Percentiles rank a stretch among this genome's conserved stretches.
phyloP scores from a whole-genome alignment of 2,113 vertebrate species.

The Caracal caracal region DNA sequence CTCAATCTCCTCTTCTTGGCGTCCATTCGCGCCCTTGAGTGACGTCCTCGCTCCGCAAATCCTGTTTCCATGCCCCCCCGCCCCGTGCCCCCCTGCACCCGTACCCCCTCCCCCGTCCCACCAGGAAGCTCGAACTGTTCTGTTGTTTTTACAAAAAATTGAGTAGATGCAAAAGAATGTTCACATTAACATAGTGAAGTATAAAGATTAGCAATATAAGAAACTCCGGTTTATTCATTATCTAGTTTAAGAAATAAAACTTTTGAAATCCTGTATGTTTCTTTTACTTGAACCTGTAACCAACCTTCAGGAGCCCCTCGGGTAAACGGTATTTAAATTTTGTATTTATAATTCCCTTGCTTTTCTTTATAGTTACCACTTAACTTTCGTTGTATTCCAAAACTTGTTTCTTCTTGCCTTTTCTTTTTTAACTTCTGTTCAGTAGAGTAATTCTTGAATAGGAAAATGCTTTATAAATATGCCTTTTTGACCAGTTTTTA shows the following conservation, averaged over 20 bases:
- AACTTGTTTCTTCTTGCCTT: neutral
- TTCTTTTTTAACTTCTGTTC: neutral
- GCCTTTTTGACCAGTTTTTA: neutral
- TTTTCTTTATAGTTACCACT: neutral
- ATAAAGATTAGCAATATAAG: neutral
- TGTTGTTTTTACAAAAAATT: neutral
- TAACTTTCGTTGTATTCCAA: neutral
- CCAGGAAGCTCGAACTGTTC: rapidly evolving
- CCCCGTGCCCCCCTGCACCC: rapidly evolving
- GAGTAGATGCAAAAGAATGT: neutral
- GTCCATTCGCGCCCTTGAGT: rapidly evolving
- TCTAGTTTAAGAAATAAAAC: neutral
- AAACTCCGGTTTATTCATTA: neutral
- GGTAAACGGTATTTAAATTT: neutral
- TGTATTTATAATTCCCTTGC: neutral
- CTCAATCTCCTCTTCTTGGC: rapidly evolving
- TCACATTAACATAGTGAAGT: neutral
- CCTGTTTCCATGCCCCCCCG: no score
- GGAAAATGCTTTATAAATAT: neutral
- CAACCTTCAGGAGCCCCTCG: neutral
- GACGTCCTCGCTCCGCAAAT: neutral
- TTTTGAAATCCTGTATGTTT: neutral
- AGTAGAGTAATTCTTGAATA: neutral
- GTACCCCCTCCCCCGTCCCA: no score
- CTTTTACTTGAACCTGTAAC: neutral